Evolutionary conservation across 1,140 invertebrate species (phyloP).

Genomic region (Achatina immaculata): DNA sequence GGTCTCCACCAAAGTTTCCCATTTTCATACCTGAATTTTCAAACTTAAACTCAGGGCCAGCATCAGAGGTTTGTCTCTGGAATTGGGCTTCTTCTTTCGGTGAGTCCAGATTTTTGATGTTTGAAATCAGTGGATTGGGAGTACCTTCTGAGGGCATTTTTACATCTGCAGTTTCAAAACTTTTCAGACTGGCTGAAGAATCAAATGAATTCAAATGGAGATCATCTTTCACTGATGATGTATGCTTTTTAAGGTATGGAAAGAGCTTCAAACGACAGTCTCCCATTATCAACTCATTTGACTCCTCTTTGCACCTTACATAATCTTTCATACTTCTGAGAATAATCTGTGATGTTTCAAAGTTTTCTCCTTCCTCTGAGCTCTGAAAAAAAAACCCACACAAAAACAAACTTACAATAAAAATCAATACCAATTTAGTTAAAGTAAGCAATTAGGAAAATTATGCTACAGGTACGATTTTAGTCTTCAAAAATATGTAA

Average conservation of each 20-base stretch:
- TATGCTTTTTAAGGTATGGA: not conserved
- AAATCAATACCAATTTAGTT: no score
- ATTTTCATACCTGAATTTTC: not conserved
- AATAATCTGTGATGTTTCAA: not conserved
- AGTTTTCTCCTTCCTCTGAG: not conserved
- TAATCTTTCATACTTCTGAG: not conserved
- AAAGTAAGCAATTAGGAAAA: no score
- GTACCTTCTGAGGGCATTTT: not conserved
- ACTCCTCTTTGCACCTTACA: not conserved
- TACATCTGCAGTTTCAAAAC: not conserved
- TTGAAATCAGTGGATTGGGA: not conserved
- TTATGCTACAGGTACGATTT: no score
- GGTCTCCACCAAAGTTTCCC: not conserved
- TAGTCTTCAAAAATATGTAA: no score
- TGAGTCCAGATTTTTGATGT: not conserved
- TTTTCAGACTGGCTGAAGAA: not conserved
- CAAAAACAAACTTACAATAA: no score
- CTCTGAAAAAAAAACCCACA: constrained; percentile 14
- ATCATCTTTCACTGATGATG: not conserved
- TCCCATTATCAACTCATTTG: not conserved
- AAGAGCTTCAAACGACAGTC: constrained; percentile 1
- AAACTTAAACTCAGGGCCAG: not conserved
- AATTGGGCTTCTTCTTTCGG: not conserved
- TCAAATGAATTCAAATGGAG: not conserved
- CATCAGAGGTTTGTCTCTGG: not conserved